A percentile compares a stretch with the other conserved stretches of the same genome.
Conservation (phyloP, 2,797 vertebrate genomes). For the Momotus momota region DNA sequence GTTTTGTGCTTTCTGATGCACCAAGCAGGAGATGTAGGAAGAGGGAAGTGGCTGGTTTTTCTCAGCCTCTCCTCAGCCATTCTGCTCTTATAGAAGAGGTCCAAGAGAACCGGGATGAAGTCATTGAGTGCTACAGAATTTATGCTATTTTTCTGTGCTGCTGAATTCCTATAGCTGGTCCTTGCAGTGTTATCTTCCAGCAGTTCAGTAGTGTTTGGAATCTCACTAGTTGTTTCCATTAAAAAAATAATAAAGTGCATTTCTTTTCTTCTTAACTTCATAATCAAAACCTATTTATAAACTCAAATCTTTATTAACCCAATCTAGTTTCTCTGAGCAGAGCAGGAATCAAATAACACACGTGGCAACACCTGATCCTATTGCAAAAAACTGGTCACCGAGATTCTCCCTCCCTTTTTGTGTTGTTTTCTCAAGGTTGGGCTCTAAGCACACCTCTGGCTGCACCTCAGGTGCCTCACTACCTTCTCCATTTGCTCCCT, state of each 20-base stretch:
- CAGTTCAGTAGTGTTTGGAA: background rate
- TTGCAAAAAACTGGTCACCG: background rate
- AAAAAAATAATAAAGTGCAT: background rate
- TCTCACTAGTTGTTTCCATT: background rate
- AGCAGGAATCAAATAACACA: background rate
- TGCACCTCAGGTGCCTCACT: background rate
- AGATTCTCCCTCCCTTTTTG: background rate
- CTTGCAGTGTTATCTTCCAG: background rate
- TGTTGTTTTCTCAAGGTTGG: background rate
- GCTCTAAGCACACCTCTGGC: background rate
- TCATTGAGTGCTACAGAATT: rapidly evolving
- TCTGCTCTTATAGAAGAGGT: background rate
- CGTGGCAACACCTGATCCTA: background rate
- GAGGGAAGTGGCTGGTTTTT: background rate
- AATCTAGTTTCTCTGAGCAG: background rate
- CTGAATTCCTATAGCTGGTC: background rate
- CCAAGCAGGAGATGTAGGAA: background rate
- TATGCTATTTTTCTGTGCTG: background rate
- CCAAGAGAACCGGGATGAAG: background rate
- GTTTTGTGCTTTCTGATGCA: background rate
- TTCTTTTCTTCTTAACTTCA: background rate
- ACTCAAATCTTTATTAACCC: background rate
- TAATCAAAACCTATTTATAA: background rate
- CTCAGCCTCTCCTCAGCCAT: background rate
- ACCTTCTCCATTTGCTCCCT: background rate